Evolutionary conservation across 2,888 invertebrate genomes (phyloP).

Genomic region (Biston betularia): DNA sequence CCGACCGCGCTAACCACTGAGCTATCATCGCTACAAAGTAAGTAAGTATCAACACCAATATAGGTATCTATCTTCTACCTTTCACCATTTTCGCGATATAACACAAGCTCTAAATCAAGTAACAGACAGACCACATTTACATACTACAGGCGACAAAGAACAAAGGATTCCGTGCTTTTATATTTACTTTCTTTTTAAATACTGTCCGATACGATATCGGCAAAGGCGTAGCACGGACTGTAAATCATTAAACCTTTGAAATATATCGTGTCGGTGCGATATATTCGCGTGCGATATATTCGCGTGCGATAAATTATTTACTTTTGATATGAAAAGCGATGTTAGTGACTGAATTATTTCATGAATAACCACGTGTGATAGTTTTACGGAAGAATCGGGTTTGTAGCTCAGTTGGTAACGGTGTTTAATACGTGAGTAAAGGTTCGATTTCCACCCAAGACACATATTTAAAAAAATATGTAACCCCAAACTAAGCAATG

Average conservation of each 20-base stretch:
- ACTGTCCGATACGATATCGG: slow-evolving; percentile 71
- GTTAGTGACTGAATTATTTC: slow-evolving; percentile 23
- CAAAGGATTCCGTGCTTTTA: slow-evolving; percentile 67
- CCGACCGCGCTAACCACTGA: too few species aligned
- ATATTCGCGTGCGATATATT: slow-evolving; percentile 47
- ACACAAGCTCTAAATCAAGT: slow-evolving; percentile 77
- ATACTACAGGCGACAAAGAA: slow-evolving; percentile 83
- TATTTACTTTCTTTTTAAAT: slow-evolving; percentile 52
- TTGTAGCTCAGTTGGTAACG: too few species aligned
- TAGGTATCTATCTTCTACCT: slow-evolving; percentile 56
- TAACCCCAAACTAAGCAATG: too few species aligned
- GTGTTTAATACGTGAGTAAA: too few species aligned
- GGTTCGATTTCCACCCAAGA: too few species aligned
- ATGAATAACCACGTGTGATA: slow-evolving; percentile 15
- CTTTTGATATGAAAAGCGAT: slow-evolving; percentile 39
- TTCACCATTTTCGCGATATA: slow-evolving; percentile 70
- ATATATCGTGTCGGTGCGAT: slow-evolving; percentile 51
- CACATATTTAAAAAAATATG: too few species aligned
- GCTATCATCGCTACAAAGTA: too few species aligned
- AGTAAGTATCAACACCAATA: too few species aligned
- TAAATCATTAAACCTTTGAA: slow-evolving; percentile 69
- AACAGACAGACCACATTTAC: slow-evolving; percentile 71
- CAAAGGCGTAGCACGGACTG: slow-evolving; percentile 67
- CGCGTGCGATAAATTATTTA: slow-evolving; percentile 43
- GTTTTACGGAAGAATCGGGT: neutral